Conservation (phyloP, 2,888 invertebrate species). For the Teinopalpus imperialis region DNA sequence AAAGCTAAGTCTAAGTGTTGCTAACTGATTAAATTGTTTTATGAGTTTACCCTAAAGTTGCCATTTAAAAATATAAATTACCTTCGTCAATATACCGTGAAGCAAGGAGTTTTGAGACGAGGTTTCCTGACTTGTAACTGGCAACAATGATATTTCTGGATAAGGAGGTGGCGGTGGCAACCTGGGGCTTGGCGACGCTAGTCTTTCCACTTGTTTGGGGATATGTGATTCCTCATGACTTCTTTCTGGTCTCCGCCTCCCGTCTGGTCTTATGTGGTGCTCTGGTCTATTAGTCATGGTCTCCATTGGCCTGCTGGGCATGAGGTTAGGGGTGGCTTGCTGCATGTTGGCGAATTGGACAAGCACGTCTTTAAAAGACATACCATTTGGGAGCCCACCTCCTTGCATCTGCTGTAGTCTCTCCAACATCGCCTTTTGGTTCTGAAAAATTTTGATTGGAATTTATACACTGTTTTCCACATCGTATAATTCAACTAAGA, state of each 20-base stretch:
- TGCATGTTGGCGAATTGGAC: constrained; percentile 87
- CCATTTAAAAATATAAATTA: constrained; percentile 32
- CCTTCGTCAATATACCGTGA: constrained; percentile 90
- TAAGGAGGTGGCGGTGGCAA: constrained; percentile 86
- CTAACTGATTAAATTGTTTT: constrained; percentile 10
- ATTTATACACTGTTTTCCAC: no score
- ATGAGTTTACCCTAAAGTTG: constrained; percentile 19
- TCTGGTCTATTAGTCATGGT: constrained; percentile 55
- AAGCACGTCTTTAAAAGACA: constrained; percentile 87
- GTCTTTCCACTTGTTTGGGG: constrained; percentile 56
- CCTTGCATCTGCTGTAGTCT: constrained; percentile 75
- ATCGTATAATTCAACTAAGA: no score
- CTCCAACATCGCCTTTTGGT: constrained; percentile 73
- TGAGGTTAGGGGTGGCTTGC: constrained; percentile 54
- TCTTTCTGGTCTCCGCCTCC: constrained; percentile 46
- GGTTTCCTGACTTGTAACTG: constrained; percentile 77
- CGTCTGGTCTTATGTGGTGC: constrained; percentile 56
- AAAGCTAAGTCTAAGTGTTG: constrained; percentile 17
- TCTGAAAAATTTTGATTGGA: constrained; percentile 65
- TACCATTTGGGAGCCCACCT: constrained; percentile 65
- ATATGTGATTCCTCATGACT: constrained; percentile 48
- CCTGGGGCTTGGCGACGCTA: constrained; percentile 62
- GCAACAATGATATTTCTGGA: constrained; percentile 90
- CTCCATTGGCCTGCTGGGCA: constrained; percentile 59
- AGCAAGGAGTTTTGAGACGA: constrained; percentile 83